Conservation (phyloP, 2,888 invertebrate species). For the Diadromus collaris region DNA sequence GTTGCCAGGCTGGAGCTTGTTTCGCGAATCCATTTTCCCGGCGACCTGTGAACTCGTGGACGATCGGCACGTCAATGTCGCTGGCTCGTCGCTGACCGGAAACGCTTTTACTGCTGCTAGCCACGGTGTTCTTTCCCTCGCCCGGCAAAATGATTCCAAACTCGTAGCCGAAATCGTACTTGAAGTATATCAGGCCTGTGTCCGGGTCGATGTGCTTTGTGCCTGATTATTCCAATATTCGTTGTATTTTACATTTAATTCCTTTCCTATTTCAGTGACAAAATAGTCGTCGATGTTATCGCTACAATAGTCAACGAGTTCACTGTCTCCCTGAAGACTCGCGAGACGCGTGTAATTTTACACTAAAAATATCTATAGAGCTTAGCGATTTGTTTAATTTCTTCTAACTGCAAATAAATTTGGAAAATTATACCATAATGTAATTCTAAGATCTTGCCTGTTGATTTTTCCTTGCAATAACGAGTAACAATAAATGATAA, state of each 20-base stretch:
- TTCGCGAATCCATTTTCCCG: constrained; percentile 75
- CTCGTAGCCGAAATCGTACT: constrained; percentile 91
- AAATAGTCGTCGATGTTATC: background rate
- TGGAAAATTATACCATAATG: background rate
- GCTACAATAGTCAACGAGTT: constrained; percentile 11
- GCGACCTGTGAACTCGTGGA: constrained; percentile 83
- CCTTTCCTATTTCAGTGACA: background rate
- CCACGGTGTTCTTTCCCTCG: constrained; percentile 81
- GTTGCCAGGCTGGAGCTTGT: constrained; percentile 62
- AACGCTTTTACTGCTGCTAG: constrained; percentile 79
- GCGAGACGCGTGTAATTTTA: background rate
- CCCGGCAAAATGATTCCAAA: constrained; percentile 88
- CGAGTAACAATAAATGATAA: background rate
- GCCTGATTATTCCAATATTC: constrained; percentile 80
- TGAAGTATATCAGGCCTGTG: constrained; percentile 90
- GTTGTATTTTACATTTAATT: background rate
- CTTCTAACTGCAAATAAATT: background rate
- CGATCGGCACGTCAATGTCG: constrained; percentile 86
- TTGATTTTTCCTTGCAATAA: background rate
- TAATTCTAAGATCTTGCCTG: background rate
- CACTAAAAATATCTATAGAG: background rate
- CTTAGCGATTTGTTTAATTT: background rate
- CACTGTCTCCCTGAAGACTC: constrained; percentile 11
- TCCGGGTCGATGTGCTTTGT: constrained; percentile 89
- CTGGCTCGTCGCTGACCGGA: constrained; percentile 82